These are phyloP conservation scores for Apocheima hispidaria DNA, from an alignment of 2,888 invertebrate genomes.

Conservation along the genomic window DNA sequence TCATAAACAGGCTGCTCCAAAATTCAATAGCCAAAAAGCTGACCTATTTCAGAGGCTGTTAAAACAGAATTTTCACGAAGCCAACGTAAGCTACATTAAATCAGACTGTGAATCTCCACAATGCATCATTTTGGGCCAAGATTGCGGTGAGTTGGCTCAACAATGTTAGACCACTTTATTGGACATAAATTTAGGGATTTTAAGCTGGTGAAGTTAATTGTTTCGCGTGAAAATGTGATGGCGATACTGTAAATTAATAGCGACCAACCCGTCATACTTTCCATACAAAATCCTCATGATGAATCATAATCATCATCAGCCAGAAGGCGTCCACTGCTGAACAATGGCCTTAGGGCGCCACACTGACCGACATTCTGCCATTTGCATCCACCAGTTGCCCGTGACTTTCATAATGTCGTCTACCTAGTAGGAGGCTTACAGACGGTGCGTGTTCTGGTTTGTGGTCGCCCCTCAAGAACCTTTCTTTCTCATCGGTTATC, in stretches of 20 bases:
- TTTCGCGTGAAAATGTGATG: slow-evolving; percentile 23
- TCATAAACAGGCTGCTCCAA: slow-evolving; percentile 15
- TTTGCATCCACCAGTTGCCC: too few relatives aligned
- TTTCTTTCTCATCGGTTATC: too few relatives aligned
- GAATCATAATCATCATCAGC: too few relatives aligned
- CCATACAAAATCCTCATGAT: too few relatives aligned
- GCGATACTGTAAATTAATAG: slow-evolving; percentile 4
- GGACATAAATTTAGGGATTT: slow-evolving; percentile 40
- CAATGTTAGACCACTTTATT: slow-evolving; percentile 34
- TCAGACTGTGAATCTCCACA: slow-evolving; percentile 37
- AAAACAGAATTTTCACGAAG: slow-evolving; percentile 22
- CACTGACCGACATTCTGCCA: too few relatives aligned
- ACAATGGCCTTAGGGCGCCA: too few relatives aligned
- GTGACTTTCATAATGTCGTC: too few relatives aligned
- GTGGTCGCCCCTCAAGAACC: too few relatives aligned
- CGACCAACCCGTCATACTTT: not conserved
- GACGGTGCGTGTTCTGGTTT: too few relatives aligned
- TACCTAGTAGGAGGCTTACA: too few relatives aligned
- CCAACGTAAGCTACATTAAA: slow-evolving; percentile 30
- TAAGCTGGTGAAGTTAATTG: slow-evolving; percentile 33
- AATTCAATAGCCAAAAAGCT: slow-evolving; percentile 23
- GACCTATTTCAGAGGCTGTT: slow-evolving; percentile 19
- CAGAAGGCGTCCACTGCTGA: too few relatives aligned
- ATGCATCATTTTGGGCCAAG: slow-evolving; percentile 43
- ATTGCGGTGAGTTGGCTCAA: slow-evolving; percentile 35